A percentile compares a stretch with the other conserved stretches of the same genome.
These are phyloP conservation scores for Caenorhabditis sp. DNA, from an alignment of 2,888 invertebrate genomes.

Conservation along the genomic window DNA sequence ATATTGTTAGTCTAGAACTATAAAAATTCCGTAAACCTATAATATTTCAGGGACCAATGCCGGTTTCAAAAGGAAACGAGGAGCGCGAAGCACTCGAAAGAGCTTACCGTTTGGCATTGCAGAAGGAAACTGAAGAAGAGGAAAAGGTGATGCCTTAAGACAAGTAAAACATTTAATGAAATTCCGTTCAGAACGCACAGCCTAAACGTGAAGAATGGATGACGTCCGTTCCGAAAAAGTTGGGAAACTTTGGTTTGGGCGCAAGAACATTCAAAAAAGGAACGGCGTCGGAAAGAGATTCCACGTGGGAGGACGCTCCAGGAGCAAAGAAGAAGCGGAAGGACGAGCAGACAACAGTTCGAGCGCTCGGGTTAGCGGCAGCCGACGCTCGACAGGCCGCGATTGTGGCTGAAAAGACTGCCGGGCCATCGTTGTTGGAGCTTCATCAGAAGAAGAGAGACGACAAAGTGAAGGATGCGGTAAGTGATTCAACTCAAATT, in stretches of 20 bases:
- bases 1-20: constrained; percentile 37
- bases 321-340: constrained; percentile 48
- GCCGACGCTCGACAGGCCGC: constrained; percentile 45
- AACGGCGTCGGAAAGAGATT: constrained; percentile 33
- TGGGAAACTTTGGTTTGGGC: constrained; percentile 68
- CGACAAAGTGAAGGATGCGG: constrained; percentile 18
- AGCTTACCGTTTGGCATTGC: constrained; percentile 36
- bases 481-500: neutral
- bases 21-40: constrained; percentile 1
- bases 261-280: constrained; percentile 65
- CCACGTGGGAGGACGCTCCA: constrained; percentile 54
- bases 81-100: constrained; percentile 35
- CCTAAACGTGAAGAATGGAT: constrained; percentile 73
- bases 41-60: constrained; percentile 54
- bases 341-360: constrained; percentile 9
- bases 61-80: constrained; percentile 38
- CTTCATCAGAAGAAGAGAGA: constrained; percentile 46
- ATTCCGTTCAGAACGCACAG: constrained; percentile 22
- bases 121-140: constrained; percentile 52
- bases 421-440: constrained; percentile 42
- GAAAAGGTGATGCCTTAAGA: constrained; percentile 22
- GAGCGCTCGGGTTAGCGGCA: constrained; percentile 24
- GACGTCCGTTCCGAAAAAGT: constrained; percentile 67
- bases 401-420: constrained; percentile 30
- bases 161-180: neutral